Evolutionary conservation across 2,888 invertebrate genomes (phyloP).

Genomic region (Diachrysia chrysitis): DNA sequence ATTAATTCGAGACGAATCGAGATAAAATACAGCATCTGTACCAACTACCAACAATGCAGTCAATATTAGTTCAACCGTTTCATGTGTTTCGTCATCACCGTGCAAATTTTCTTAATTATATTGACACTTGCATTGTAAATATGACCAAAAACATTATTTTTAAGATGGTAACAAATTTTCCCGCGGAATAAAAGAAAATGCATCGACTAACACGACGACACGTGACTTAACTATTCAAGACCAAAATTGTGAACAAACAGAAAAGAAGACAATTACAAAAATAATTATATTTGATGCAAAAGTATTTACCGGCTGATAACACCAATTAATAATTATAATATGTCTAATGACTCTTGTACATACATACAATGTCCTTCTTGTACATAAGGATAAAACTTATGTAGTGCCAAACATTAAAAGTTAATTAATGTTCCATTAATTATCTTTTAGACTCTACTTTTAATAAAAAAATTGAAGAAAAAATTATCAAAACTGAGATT

Average conservation of each 20-base stretch:
- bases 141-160: neutral
- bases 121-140: neutral
- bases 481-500: neutral
- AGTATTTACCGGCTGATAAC: neutral
- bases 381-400: too few relatives aligned
- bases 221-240: neutral
- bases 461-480: too few relatives aligned
- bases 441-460: too few relatives aligned
- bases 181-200: neutral
- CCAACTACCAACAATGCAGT: neutral
- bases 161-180: neutral
- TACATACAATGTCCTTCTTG: too few relatives aligned
- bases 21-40: conserved; percentile 1
- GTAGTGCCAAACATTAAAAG: too few relatives aligned
- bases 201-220: neutral
- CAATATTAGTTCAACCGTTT: conserved; percentile 9
- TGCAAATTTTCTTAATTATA: neutral
- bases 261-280: neutral
- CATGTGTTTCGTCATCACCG: neutral
- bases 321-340: too few relatives aligned
- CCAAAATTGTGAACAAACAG: neutral
- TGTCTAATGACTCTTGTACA: too few relatives aligned
- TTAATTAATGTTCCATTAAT: too few relatives aligned
- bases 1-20: conserved; percentile 9
- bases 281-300: neutral